Conservation (phyloP, 2,113 vertebrate genomes). For the Tauraco erythrolophus region DNA sequence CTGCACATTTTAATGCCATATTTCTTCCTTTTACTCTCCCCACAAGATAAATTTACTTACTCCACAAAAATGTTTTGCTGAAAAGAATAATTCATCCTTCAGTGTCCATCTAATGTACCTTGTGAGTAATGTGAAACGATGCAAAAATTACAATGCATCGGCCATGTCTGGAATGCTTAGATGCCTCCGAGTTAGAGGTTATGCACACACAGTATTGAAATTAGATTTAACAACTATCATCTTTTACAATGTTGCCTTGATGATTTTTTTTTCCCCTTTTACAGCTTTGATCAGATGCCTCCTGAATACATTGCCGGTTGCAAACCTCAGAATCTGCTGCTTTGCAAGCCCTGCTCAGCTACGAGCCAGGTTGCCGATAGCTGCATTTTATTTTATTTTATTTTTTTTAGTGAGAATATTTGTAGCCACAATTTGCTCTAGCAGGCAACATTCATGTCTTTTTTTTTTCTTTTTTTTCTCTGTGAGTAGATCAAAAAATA, state of each 20-base stretch:
- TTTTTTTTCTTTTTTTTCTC: neutral
- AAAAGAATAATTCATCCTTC: slow-evolving; percentile 71
- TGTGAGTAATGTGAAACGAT: slow-evolving; percentile 46
- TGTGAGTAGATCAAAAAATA: neutral
- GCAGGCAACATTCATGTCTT: neutral
- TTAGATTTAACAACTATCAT: slow-evolving; percentile 71
- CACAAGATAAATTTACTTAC: slow-evolving; percentile 69
- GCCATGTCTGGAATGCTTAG: slow-evolving; percentile 43
- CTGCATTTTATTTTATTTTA: neutral
- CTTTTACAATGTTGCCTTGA: slow-evolving; percentile 65
- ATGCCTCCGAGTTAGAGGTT: slow-evolving; percentile 62
- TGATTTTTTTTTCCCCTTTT: slow-evolving; percentile 25
- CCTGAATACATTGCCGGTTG: slow-evolving; percentile 9
- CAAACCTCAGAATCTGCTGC: slow-evolving; percentile 6
- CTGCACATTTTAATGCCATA: slow-evolving; percentile 65
- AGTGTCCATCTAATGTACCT: slow-evolving; percentile 52
- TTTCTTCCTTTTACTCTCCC: slow-evolving; percentile 68
- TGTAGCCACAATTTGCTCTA: slow-evolving; percentile 44
- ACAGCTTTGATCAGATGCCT: slow-evolving; percentile 59
- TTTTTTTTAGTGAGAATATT: slow-evolving; percentile 13
- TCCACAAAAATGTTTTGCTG: slow-evolving; percentile 68
- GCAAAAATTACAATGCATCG: slow-evolving; percentile 54
- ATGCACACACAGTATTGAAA: slow-evolving; percentile 68
- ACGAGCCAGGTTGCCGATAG: slow-evolving; percentile 15
- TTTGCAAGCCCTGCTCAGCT: slow-evolving; percentile 17